Evolutionary conservation across 1,140 invertebrate genomes (phyloP).

Genomic region (Thaumetopoea pityocampa): DNA sequence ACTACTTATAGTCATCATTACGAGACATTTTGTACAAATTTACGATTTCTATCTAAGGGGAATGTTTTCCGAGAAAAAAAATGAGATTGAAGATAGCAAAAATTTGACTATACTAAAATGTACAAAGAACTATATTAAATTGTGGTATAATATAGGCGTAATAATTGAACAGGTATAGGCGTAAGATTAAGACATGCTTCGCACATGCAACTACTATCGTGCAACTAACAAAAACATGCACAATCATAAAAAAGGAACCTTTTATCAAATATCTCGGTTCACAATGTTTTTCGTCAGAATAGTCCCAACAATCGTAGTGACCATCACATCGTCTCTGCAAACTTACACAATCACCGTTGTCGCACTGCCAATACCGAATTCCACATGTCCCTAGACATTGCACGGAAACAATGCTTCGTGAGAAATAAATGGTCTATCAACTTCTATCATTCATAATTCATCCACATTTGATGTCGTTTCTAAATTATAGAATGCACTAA

Average conservation of each 20-base stretch:
- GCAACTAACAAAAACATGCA: constrained; percentile 9
- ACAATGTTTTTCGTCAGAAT: constrained; percentile 15
- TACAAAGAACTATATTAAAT: too few species aligned
- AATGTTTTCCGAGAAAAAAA: too few species aligned
- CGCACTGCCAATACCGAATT: constrained; percentile 10
- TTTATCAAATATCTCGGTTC: constrained; percentile 10
- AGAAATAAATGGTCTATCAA: not conserved
- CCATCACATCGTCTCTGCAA: constrained; percentile 9
- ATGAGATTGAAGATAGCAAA: too few species aligned
- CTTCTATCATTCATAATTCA: constrained; percentile 3
- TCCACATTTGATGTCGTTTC: too few species aligned
- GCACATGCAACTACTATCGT: constrained; percentile 8
- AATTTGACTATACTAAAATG: too few species aligned
- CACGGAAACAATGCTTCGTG: not conserved
- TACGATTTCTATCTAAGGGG: too few species aligned
- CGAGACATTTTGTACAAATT: too few species aligned
- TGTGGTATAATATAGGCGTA: too few species aligned
- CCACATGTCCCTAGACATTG: constrained; percentile 6
- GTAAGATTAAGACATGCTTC: too few species aligned
- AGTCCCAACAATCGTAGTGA: constrained; percentile 11
- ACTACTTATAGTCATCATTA: too few species aligned
- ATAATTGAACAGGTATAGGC: too few species aligned
- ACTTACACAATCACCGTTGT: constrained; percentile 13
- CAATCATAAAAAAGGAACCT: constrained; percentile 13
- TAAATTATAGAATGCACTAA: too few species aligned